Percentiles rank a stretch among this genome's conserved stretches.
These are phyloP conservation scores for Sciurus vulgaris DNA, from an alignment of 2,797 vertebrate genomes.

Conservation along the genomic window DNA sequence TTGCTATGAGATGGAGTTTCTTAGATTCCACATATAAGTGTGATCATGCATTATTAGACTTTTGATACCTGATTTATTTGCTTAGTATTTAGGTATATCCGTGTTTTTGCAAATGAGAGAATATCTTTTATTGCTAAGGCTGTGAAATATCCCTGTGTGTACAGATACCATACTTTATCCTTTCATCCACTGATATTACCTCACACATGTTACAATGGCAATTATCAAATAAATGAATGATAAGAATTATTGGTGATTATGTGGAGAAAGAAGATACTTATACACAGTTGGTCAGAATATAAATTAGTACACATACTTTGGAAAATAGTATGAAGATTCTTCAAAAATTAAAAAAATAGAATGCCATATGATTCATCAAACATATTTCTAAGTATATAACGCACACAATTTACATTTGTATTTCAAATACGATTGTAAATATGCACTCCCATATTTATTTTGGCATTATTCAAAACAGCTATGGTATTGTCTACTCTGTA, in stretches of 20 bases:
- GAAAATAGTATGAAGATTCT: background rate
- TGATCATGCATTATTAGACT: background rate
- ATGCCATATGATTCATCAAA: background rate
- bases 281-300: background rate
- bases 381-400: background rate
- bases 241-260: background rate
- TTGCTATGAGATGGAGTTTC: background rate
- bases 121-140: background rate
- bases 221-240: background rate
- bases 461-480: background rate
- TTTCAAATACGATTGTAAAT: background rate
- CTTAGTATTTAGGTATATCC: background rate
- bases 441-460: background rate
- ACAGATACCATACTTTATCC: background rate
- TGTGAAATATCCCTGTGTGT: background rate
- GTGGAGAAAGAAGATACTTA: background rate
- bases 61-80: background rate
- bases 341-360: background rate
- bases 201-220: background rate
- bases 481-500: background rate
- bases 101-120: background rate
- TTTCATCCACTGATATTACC: background rate
- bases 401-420: background rate
- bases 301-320: background rate
- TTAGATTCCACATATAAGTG: background rate